Percentiles rank a stretch among this genome's conserved stretches.
Evolutionary conservation across 2,113 vertebrate genomes (phyloP).

Genomic region (Tyrannus savana): DNA sequence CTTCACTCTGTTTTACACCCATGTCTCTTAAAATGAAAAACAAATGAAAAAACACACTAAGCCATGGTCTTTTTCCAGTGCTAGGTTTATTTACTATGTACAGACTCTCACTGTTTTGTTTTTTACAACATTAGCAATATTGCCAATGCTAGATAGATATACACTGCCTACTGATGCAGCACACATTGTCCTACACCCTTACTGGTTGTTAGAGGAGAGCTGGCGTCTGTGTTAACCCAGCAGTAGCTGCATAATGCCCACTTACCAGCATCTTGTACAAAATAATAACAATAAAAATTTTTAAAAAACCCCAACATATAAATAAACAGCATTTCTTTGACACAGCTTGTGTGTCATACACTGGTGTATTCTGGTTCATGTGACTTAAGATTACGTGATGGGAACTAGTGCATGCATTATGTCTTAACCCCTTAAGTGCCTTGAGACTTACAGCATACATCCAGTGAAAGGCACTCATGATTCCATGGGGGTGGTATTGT

Average conservation of each 20-base stretch:
- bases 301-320: not conserved
- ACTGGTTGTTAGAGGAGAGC: slow-evolving; percentile 63
- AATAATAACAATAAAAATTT: slow-evolving; percentile 27
- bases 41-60: slow-evolving; percentile 69
- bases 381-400: slow-evolving; percentile 73
- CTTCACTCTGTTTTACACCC: slow-evolving; percentile 68
- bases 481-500: slow-evolving; percentile 74
- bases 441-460: slow-evolving; percentile 76
- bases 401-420: slow-evolving; percentile 80
- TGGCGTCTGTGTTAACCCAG: slow-evolving; percentile 70
- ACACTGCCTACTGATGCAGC: slow-evolving; percentile 82
- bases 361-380: slow-evolving; percentile 78
- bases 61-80: slow-evolving; percentile 75
- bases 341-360: slow-evolving; percentile 73
- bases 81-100: slow-evolving; percentile 71
- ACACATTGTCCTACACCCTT: slow-evolving; percentile 65
- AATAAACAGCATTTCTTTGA: slow-evolving; percentile 65
- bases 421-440: slow-evolving; percentile 86
- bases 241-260: slow-evolving; percentile 78
- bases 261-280: slow-evolving; percentile 80
- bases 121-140: slow-evolving; percentile 81
- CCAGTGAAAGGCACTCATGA: slow-evolving; percentile 79
- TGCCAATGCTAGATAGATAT: slow-evolving; percentile 74
- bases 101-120: slow-evolving; percentile 71
- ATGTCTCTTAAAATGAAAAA: slow-evolving; percentile 72